Conservation (phyloP, 1,140 invertebrate genomes). For the Xylocopa sonorina region DNA sequence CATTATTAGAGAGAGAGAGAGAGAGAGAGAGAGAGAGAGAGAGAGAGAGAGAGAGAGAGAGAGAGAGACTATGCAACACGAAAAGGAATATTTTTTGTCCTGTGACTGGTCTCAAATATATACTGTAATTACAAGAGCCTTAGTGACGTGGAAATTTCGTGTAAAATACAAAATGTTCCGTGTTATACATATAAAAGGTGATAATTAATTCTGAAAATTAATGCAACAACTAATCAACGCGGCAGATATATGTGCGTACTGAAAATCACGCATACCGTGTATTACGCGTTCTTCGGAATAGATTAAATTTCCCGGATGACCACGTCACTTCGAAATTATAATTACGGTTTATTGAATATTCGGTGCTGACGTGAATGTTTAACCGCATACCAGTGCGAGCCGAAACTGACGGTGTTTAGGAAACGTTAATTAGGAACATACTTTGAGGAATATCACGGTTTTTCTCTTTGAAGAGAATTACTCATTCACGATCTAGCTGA, state of each 20-base stretch:
- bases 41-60: no score
- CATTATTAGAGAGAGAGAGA: no score
- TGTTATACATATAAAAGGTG: no score
- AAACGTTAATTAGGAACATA: constrained; percentile 1
- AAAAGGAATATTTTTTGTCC: no score
- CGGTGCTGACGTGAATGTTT: neutral
- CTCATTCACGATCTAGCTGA: neutral
- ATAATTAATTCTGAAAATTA: constrained; percentile 6
- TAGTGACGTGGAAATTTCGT: no score
- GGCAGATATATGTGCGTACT: neutral
- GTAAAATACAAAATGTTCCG: neutral
- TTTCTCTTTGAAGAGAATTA: neutral
- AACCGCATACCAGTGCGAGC: neutral
- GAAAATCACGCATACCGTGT: neutral
- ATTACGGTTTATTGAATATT: constrained; percentile 26
- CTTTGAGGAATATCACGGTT: neutral
- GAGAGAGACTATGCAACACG: no score
- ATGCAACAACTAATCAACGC: neutral
- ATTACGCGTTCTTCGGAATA: neutral
- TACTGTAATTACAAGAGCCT: no score
- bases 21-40: no score
- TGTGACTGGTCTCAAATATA: no score
- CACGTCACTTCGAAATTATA: constrained; percentile 10
- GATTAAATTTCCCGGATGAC: constrained; percentile 25
- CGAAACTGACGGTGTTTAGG: neutral